Evolutionary conservation across 35 echinoderm and acorn worm species (phyloP).

Genomic region (Acanthaster planci): DNA sequence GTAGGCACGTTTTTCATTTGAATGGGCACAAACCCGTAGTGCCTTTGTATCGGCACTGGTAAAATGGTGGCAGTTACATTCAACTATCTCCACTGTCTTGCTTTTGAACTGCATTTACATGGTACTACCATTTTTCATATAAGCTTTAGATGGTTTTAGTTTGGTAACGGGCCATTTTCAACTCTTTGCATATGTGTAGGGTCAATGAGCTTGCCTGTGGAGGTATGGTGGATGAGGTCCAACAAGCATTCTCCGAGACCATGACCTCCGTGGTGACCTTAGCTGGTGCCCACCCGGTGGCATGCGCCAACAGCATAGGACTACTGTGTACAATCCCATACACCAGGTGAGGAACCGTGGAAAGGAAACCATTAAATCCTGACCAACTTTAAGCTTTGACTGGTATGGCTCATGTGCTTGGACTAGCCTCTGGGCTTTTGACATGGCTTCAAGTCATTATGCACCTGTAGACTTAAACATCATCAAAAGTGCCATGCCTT

Average conservation of each 20-base stretch:
- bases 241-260: constrained; percentile 63
- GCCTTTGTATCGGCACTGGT: too few species aligned
- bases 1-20: too few species aligned
- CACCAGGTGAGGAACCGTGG: constrained; percentile 52
- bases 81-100: background rate
- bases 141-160: too few species aligned
- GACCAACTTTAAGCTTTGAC: too few species aligned
- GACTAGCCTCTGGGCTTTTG: background rate
- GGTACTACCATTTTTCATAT: too few species aligned
- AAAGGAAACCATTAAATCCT: background rate
- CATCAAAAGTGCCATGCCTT: too few species aligned
- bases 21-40: too few species aligned
- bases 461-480: too few species aligned
- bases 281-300: constrained; percentile 54
- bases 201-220: constrained; percentile 74
- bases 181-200: background rate
- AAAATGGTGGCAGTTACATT: background rate
- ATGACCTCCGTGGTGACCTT: constrained; percentile 74
- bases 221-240: constrained; percentile 69
- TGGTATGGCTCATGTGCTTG: background rate
- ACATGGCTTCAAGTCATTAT: background rate
- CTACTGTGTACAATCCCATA: constrained; percentile 80
- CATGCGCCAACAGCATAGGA: constrained; percentile 78
- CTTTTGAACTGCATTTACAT: background rate
- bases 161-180: too few species aligned